Evolutionary conservation across 1,140 invertebrate genomes (phyloP).

Genomic region (Heliothis subflexa): DNA sequence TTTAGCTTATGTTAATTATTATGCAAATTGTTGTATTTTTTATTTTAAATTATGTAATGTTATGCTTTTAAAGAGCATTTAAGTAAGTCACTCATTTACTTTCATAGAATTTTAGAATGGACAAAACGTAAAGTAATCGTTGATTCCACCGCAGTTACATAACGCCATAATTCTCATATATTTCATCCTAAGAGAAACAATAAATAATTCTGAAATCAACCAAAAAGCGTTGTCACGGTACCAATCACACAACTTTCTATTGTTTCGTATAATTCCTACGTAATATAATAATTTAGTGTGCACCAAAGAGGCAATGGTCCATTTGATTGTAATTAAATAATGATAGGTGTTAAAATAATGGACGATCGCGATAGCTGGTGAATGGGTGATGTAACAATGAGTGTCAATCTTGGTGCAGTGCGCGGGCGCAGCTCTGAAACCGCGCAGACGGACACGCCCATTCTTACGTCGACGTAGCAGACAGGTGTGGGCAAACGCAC

Average conservation of each 20-base stretch:
- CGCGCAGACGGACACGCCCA: conserved; percentile 45
- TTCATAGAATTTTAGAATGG: not conserved
- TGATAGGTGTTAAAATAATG: conserved; percentile 48
- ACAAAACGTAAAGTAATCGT: not conserved
- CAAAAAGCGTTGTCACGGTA: conserved; percentile 39
- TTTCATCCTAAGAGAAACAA: conserved; percentile 27
- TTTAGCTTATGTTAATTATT: not conserved
- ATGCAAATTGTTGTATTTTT: not conserved
- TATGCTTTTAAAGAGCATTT: too few relatives aligned
- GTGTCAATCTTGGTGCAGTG: conserved; percentile 50
- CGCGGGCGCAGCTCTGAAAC: conserved; percentile 20
- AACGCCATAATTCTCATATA: conserved; percentile 10
- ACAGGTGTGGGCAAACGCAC: conserved; percentile 46
- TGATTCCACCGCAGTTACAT: conserved; percentile 16
- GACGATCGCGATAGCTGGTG: conserved; percentile 49
- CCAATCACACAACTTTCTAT: conserved; percentile 43
- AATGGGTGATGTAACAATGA: conserved; percentile 71
- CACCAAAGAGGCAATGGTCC: conserved; percentile 28
- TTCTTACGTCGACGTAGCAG: conserved; percentile 33
- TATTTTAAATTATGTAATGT: not conserved
- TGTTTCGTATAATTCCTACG: conserved; percentile 39
- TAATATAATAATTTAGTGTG: conserved; percentile 41
- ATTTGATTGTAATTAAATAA: conserved; percentile 48
- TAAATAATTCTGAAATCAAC: conserved; percentile 45
- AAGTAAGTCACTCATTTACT: too few relatives aligned